Evolutionary conservation across 2,797 vertebrate genomes (phyloP).

Genomic region (Florisuga fusca): DNA sequence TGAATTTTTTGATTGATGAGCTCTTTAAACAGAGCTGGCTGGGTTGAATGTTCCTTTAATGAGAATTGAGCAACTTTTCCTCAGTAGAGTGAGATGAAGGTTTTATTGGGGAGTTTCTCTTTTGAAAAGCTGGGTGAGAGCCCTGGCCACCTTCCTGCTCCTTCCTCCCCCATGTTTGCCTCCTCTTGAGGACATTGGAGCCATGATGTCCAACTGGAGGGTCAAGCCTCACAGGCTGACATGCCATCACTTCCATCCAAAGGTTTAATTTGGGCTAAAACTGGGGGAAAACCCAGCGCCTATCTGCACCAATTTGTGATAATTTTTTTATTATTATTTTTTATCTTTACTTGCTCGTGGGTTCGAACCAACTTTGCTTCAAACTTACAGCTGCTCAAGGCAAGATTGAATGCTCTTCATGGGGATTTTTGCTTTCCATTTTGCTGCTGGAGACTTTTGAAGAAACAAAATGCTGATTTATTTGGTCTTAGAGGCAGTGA

Average conservation of each 20-base stretch:
- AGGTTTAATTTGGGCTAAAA: not conserved
- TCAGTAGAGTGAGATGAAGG: too few relatives aligned
- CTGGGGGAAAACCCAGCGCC: accelerated
- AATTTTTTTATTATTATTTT: too few relatives aligned
- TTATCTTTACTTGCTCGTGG: too few relatives aligned
- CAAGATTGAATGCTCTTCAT: too few relatives aligned
- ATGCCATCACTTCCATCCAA: accelerated
- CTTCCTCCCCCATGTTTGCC: accelerated
- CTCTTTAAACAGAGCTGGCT: not conserved
- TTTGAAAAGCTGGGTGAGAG: not conserved
- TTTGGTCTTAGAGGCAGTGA: not conserved
- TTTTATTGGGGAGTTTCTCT: not conserved
- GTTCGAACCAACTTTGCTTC: not conserved
- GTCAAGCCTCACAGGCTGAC: accelerated
- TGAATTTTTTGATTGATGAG: not conserved
- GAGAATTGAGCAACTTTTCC: not conserved
- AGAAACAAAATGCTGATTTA: not conserved
- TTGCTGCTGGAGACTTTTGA: not conserved
- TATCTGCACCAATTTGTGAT: accelerated
- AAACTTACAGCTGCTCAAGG: not conserved
- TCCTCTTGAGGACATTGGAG: accelerated
- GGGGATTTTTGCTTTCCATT: not conserved
- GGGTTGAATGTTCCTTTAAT: not conserved
- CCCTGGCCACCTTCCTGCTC: not conserved
- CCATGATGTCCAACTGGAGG: accelerated